These are phyloP conservation scores for Formica aserva DNA, from an alignment of 2,888 invertebrate species.

Conservation along the genomic window DNA sequence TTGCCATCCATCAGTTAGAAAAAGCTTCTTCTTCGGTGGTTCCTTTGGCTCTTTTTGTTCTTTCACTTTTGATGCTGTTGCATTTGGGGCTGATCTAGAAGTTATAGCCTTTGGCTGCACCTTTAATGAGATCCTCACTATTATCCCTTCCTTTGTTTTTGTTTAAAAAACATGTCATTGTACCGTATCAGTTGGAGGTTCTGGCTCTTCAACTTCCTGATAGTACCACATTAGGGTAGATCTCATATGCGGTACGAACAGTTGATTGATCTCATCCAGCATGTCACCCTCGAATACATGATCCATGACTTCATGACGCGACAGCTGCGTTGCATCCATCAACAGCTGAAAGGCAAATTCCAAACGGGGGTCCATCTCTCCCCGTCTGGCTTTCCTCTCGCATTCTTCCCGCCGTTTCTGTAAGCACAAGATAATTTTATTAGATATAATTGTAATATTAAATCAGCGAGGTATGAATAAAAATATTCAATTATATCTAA, in stretches of 20 bases:
- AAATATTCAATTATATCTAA: not conserved
- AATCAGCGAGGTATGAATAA: not conserved
- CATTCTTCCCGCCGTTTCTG: slow-evolving; percentile 95
- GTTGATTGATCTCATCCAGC: slow-evolving; percentile 95
- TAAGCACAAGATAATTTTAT: not conserved
- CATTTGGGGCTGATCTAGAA: slow-evolving; percentile 75
- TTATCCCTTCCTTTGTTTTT: not conserved
- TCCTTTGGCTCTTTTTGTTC: slow-evolving; percentile 84
- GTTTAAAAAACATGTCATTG: not conserved
- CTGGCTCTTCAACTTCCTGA: slow-evolving; percentile 93
- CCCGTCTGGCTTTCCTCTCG: slow-evolving; percentile 95
- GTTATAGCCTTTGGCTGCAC: slow-evolving; percentile 74
- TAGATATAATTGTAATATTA: not conserved
- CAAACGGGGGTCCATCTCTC: slow-evolving; percentile 96
- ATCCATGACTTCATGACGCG: slow-evolving; percentile 95
- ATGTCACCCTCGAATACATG: slow-evolving; percentile 96
- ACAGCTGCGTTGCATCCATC: slow-evolving; percentile 93
- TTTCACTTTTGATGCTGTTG: slow-evolving; percentile 83
- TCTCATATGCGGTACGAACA: slow-evolving; percentile 94
- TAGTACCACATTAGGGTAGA: slow-evolving; percentile 95
- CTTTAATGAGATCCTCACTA: slow-evolving; percentile 53
- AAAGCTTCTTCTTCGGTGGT: slow-evolving; percentile 91
- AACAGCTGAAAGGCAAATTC: slow-evolving; percentile 96
- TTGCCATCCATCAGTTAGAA: slow-evolving; percentile 94
- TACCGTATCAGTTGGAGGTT: slow-evolving; percentile 85